phyloP scores from a whole-genome alignment of 2,797 vertebrate genomes.

The Cyprinodon diabolis region DNA sequence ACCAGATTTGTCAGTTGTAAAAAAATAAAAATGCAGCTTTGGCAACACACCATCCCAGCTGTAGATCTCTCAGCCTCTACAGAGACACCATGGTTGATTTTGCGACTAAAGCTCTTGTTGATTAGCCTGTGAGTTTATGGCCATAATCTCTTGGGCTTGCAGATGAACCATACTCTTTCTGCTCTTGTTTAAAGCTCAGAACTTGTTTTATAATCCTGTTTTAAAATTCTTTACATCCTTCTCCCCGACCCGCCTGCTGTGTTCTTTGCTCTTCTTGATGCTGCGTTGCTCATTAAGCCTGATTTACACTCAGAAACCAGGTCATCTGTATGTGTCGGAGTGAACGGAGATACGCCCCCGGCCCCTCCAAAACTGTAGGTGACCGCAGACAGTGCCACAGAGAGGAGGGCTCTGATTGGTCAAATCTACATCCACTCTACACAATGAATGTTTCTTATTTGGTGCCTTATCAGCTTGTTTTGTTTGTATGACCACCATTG shows the following conservation, averaged over 20 bases:
- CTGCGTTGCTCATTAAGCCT: background rate
- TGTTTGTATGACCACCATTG: too few relatives aligned
- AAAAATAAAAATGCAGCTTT: background rate
- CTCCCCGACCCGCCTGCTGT: background rate
- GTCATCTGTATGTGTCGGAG: too few relatives aligned
- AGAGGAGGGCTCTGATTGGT: too few relatives aligned
- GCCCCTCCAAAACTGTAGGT: too few relatives aligned
- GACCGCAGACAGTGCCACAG: too few relatives aligned
- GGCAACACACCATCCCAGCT: background rate
- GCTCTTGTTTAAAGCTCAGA: background rate
- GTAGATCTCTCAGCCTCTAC: background rate
- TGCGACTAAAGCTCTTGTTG: background rate
- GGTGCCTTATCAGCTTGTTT: too few relatives aligned
- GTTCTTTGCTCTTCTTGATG: background rate
- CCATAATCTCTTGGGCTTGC: background rate
- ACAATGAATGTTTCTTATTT: too few relatives aligned
- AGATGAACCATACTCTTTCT: background rate
- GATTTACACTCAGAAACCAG: too few relatives aligned
- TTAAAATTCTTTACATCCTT: background rate
- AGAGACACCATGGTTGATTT: background rate
- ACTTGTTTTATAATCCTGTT: background rate
- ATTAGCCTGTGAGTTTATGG: background rate
- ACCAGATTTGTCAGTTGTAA: background rate
- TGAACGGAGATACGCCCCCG: too few relatives aligned
- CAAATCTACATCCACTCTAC: too few relatives aligned